A percentile compares a stretch with the other conserved stretches of the same genome.
phyloP scores from a whole-genome alignment of 2,113 vertebrate species.

The Pyxicephalus adspersus region DNA sequence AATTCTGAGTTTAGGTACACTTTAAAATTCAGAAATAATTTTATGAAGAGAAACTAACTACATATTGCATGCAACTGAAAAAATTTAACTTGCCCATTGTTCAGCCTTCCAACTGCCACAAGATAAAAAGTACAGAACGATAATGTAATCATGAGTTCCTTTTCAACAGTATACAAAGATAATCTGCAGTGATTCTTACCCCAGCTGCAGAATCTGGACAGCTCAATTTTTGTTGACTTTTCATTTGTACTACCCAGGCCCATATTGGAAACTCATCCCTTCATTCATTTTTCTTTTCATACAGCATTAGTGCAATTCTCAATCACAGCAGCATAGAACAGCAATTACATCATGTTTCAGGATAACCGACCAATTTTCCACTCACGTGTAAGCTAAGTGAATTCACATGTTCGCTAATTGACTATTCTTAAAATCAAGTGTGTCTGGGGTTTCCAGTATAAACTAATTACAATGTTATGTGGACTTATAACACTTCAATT shows the following conservation, averaged over 20 bases:
- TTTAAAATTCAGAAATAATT: too few species aligned
- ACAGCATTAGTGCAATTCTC: constrained; percentile 1
- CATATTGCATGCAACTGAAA: too few species aligned
- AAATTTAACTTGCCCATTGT: neutral
- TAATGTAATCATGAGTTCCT: neutral
- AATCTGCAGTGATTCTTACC: neutral
- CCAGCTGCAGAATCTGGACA: neutral
- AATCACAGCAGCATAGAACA: constrained; percentile 39
- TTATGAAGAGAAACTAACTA: too few species aligned
- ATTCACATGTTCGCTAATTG: constrained; percentile 49
- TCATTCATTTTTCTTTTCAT: constrained; percentile 5
- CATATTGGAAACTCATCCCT: neutral
- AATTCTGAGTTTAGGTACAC: too few species aligned
- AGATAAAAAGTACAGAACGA: neutral
- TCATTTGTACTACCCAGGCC: neutral
- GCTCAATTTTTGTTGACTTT: neutral
- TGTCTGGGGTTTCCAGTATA: constrained; percentile 18
- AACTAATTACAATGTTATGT: constrained; percentile 3
- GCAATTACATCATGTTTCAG: constrained; percentile 48
- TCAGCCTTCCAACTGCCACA: neutral
- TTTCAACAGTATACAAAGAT: neutral
- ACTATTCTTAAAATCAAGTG: constrained; percentile 24
- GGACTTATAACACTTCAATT: neutral
- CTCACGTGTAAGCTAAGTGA: constrained; percentile 44
- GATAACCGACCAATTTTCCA: constrained; percentile 46